phyloP scores from a whole-genome alignment of 2,113 vertebrate genomes.

The Raja brachyura region DNA sequence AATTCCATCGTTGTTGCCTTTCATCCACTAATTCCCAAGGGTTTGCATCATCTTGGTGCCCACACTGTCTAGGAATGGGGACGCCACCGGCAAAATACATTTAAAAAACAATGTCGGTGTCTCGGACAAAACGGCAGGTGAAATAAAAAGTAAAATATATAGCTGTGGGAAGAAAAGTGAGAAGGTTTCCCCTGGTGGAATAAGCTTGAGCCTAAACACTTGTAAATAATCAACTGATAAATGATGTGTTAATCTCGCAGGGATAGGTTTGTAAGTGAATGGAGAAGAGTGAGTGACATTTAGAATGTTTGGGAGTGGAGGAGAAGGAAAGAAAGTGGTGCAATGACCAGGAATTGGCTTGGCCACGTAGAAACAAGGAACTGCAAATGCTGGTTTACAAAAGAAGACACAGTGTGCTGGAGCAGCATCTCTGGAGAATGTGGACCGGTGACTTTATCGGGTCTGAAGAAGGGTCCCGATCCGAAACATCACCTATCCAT shows the following conservation, averaged over 20 bases:
- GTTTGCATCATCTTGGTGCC: background rate
- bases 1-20: background rate
- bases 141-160: background rate
- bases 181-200: background rate
- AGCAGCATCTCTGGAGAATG: too few species aligned
- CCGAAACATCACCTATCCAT: too few species aligned
- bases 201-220: background rate
- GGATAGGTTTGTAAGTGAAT: background rate
- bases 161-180: background rate
- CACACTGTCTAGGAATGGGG: background rate
- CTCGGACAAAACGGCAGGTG: background rate
- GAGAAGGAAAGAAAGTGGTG: too few species aligned
- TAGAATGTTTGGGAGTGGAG: too few species aligned
- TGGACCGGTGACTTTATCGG: too few species aligned
- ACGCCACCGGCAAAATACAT: background rate
- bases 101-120: background rate
- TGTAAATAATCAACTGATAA: background rate
- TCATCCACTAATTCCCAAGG: too few species aligned
- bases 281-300: too few species aligned
- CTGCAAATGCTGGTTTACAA: too few species aligned
- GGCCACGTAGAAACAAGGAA: too few species aligned
- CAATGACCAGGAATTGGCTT: too few species aligned
- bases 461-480: too few species aligned
- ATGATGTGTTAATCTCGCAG: slow-evolving; percentile 1
- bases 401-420: too few species aligned